These are phyloP conservation scores for Ranitomeya imitator DNA, from an alignment of 2,113 vertebrate species.

Conservation along the genomic window DNA sequence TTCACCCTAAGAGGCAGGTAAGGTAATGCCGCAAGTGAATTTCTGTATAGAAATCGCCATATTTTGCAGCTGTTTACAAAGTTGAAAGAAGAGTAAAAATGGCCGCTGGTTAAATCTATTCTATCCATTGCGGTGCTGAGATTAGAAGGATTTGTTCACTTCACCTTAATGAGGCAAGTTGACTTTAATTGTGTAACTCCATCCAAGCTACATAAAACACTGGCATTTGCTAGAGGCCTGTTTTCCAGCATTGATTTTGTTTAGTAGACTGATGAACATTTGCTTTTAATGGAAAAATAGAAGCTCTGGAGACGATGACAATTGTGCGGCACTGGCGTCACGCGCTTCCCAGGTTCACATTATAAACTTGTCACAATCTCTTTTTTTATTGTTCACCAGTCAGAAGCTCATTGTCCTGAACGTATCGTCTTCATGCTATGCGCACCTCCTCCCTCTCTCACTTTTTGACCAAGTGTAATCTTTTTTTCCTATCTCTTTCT, in stretches of 20 bases:
- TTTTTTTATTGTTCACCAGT: conserved; percentile 48
- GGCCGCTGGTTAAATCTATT: conserved; percentile 26
- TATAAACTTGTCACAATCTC: conserved; percentile 40
- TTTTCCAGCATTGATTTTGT: conserved; percentile 51
- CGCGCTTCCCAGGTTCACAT: conserved; percentile 33
- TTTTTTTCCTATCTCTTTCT: neutral
- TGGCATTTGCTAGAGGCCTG: conserved; percentile 28
- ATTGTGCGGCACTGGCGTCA: conserved; percentile 2
- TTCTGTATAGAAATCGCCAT: neutral
- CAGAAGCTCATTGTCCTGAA: conserved; percentile 30
- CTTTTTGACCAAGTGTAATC: conserved; percentile 18
- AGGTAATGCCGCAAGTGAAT: neutral
- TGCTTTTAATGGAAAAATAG: conserved; percentile 49
- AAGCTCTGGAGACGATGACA: conserved; percentile 49
- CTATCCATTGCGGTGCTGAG: conserved; percentile 2
- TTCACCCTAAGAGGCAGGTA: neutral
- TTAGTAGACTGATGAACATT: conserved; percentile 53
- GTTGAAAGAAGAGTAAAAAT: conserved; percentile 21
- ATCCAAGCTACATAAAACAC: conserved; percentile 42
- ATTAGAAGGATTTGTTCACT: conserved; percentile 44
- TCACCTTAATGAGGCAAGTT: conserved; percentile 49
- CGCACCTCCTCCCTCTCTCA: conserved; percentile 1
- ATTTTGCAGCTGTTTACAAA: conserved; percentile 73
- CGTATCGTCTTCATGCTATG: neutral
- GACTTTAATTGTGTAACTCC: conserved; percentile 49